Evolutionary conservation across 2,797 vertebrate genomes (phyloP), one percentile per base, ranked within the genome.

Genomic region (Synaphobranchus kaupii): DNA sequence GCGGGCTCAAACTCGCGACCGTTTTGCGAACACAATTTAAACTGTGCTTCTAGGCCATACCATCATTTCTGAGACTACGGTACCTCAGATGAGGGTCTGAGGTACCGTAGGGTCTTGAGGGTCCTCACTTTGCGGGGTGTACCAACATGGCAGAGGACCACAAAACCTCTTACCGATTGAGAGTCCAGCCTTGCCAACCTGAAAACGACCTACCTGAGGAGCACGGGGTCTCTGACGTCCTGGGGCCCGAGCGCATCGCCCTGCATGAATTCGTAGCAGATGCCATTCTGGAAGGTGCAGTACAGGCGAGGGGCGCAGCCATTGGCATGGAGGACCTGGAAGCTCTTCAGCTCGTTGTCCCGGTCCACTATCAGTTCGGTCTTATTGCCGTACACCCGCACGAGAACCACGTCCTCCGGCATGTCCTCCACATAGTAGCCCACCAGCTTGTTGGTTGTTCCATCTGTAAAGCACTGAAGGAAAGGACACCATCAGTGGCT

Each of bases 391-490:
- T 99, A 99, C 8, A 99, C 96, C 0, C 98, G 96, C 7, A 99
- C 98, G 90, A 99, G 95, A 90, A 99, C 97, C 1, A 98, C 96
- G 0, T 99, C 98, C 0, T 90, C 95, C 68, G 97, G 97, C 68
- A 90, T 95, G 60, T 98, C 96, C 0, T 98, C 98, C 86, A 96
- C 90, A 34, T 97, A 99, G 94, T 97, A 99, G 86, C 97, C 98
- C 91, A 99, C 96, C 6, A 99, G 96, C 92, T 99, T 99, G 96
- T 99, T 99, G 92, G 98, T 99, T 90, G 98, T 99, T 89, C 98
- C 98, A 0, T 99, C 98, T 0, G 98, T 99, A 95, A 99, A 99
- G 90, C 98, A 95, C 98, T 98, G 91, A 39, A 89, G 73, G 63
- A 89, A 9, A 85, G 56, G 5, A 39, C 12, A 66, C 9, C 17